phyloP scores from a whole-genome alignment of 2,888 invertebrate genomes.

The Steromphala cineraria region DNA sequence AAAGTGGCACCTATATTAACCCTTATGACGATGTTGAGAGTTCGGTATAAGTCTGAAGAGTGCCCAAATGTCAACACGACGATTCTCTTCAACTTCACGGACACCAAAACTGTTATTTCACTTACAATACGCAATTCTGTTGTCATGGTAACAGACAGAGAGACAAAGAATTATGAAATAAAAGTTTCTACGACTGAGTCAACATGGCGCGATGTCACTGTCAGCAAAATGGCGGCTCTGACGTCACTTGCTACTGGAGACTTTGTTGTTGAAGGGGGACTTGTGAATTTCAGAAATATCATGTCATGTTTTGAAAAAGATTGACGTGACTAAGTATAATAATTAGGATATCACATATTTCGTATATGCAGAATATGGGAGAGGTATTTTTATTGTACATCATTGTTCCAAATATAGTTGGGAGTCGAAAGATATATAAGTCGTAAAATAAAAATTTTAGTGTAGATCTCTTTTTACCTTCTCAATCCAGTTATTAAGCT shows the following conservation, averaged over 20 bases:
- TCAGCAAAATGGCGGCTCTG: slow-evolving; percentile 36
- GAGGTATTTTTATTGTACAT: too few relatives aligned
- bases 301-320: slow-evolving; percentile 56
- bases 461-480: too few relatives aligned
- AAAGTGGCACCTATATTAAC: slow-evolving; percentile 35
- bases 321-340: not conserved
- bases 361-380: too few relatives aligned
- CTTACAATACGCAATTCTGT: slow-evolving; percentile 56
- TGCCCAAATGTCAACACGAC: slow-evolving; percentile 30
- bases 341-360: too few relatives aligned
- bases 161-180: slow-evolving; percentile 37
- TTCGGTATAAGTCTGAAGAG: slow-evolving; percentile 48
- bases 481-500: too few relatives aligned
- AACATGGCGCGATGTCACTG: slow-evolving; percentile 49
- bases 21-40: slow-evolving; percentile 45
- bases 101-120: slow-evolving; percentile 29
- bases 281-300: slow-evolving; percentile 46
- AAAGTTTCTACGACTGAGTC: slow-evolving; percentile 42
- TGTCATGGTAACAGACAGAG: slow-evolving; percentile 36
- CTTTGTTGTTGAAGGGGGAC: slow-evolving; percentile 50
- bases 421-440: too few relatives aligned
- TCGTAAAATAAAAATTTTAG: too few relatives aligned
- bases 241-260: slow-evolving; percentile 47
- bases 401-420: too few relatives aligned
- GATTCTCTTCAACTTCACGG: slow-evolving; percentile 43